Percentiles rank a stretch among this genome's conserved stretches.
These are phyloP conservation scores for Caenorhabditis becei DNA, from an alignment of 2,888 invertebrate genomes.

Conservation along the genomic window DNA sequence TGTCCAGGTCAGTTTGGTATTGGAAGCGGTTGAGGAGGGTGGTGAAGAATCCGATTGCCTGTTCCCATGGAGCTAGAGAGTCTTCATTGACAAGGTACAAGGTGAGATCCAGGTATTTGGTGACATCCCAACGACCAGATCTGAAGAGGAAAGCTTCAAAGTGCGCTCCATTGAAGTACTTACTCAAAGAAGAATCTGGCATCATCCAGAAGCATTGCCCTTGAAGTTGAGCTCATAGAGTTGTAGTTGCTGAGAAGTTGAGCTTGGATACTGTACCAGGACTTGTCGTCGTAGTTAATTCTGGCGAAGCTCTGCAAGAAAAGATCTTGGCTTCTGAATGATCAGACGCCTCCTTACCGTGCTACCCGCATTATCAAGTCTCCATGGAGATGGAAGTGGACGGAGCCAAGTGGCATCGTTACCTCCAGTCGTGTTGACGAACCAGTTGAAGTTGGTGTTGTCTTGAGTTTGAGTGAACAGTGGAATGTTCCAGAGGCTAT, in stretches of 20 bases:
- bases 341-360: slow-evolving; percentile 20
- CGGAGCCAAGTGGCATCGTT: slow-evolving; percentile 38
- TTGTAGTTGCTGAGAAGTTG: slow-evolving; percentile 35
- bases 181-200: slow-evolving; percentile 48
- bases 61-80: slow-evolving; percentile 52
- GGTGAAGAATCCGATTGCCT: slow-evolving; percentile 30
- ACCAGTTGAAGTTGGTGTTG: slow-evolving; percentile 42
- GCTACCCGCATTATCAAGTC: slow-evolving; percentile 56
- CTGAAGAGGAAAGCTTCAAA: slow-evolving; percentile 16
- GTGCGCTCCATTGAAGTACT: not conserved
- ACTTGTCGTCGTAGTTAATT: slow-evolving; percentile 57
- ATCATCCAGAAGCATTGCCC: slow-evolving; percentile 60
- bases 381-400: slow-evolving; percentile 21
- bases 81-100: slow-evolving; percentile 46
- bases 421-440: slow-evolving; percentile 31
- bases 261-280: slow-evolving; percentile 49
- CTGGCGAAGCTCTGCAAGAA: slow-evolving; percentile 51
- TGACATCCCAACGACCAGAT: slow-evolving; percentile 17
- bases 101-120: slow-evolving; percentile 49
- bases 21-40: slow-evolving; percentile 35
- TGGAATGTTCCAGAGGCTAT: slow-evolving; percentile 49
- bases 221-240: slow-evolving; percentile 28
- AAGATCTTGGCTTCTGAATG: no score
- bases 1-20: slow-evolving; percentile 40
- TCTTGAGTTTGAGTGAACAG: slow-evolving; percentile 43